Evolutionary conservation across 1,140 invertebrate genomes (phyloP), one percentile per base, ranked within the genome.

Genomic region (Ladona fulva): DNA sequence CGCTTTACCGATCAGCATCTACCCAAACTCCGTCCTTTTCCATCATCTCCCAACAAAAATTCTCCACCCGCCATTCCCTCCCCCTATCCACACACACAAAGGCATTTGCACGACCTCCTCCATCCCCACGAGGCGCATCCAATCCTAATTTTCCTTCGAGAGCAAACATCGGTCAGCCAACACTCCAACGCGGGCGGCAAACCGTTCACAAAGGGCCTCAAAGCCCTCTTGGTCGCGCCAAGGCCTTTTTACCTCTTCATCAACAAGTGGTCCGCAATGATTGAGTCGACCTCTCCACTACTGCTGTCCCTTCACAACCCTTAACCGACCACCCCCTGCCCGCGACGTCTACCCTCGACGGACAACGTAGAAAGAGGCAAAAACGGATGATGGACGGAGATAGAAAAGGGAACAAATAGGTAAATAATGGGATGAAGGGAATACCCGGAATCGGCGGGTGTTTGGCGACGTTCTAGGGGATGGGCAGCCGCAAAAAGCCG

Each of bases 251-350:
- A 12, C 52, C 52, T 66, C 52, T 66, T 66, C 52, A 66, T 66
- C 52, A 66, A 66, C 52, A 66, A 66, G 52, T 66, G 52, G 52
- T 66, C 52, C 52, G 52, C 52, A 12, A 66, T 66, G 52, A 66
- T 66, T 52, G 44, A 52, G 44, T 52, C 52, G 52, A 66, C 52
- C 52, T 66, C 52, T 66, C 44, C 10, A 52, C 44, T 52, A 19
- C 44, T 10, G 44, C 10, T 52, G 44, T 52, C 44, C 44, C 44
- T 52, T 11, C 44, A 52, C 10, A 11, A 10, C 44, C 44, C 19
- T 52, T 52, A 52, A 52, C 44, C 44, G 10, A 11, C 44, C 44
- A 52, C 44, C 44, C 19, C 44, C 44, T 52, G 10, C 44, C 44
- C 10, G 10, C 44, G 44, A 19, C 19, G 10, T 19, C 44, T 19